Evolutionary conservation across 2,113 vertebrate genomes (phyloP), one percentile per base, ranked within the genome.

Genomic region (Phalacrocorax aristotelis): DNA sequence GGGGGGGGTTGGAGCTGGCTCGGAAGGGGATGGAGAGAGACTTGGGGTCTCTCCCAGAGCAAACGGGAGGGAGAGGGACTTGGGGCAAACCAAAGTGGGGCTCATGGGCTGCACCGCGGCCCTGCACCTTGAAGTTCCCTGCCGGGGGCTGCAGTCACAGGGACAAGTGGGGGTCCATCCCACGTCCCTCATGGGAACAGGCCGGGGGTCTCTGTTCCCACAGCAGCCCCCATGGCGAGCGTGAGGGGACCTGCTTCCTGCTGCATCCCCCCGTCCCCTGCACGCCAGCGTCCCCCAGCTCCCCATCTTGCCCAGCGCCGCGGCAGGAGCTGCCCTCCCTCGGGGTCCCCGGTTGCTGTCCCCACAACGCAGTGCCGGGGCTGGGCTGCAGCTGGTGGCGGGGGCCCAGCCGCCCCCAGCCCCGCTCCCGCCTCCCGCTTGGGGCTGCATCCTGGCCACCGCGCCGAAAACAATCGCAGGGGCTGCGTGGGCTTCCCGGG

Each of bases 251-350:
- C 27, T 5, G 62, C 71, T 51, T 25, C 79, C 49, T 2, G 0
- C 40, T 3, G 46, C 3, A 4, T 3, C 17, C 6, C 44, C 30
- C 34, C 1, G 4, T 4, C 15, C 76, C 30, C 8, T 8, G 8
- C 48, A 7, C 0, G 6, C n/a, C 54, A 13, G 60, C 15, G 4
- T 5, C 26, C 25, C 55, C 27, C 51, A 23, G 40, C 32, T 55
- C 54, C 54, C 26, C 14, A 15, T 26, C 54, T 57, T 18, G 2
- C 26, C n/a, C 27, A 1, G 29, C 46, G 60, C n/a, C 8, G 4
- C 7, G 11, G 29, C 23, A 29, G 19, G 26, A 22, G 34, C 75
- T 13, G 75, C 26, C 46, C 15, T 12, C 14, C 62, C 32, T 22
- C 1, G 6, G 55, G 54, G 34, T 23, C 23, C 40, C 62, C 4